A percentile compares a stretch with the other conserved stretches of the same genome.
These are phyloP conservation scores for Timandra comae DNA, from an alignment of 2,888 invertebrate genomes.

Conservation along the genomic window DNA sequence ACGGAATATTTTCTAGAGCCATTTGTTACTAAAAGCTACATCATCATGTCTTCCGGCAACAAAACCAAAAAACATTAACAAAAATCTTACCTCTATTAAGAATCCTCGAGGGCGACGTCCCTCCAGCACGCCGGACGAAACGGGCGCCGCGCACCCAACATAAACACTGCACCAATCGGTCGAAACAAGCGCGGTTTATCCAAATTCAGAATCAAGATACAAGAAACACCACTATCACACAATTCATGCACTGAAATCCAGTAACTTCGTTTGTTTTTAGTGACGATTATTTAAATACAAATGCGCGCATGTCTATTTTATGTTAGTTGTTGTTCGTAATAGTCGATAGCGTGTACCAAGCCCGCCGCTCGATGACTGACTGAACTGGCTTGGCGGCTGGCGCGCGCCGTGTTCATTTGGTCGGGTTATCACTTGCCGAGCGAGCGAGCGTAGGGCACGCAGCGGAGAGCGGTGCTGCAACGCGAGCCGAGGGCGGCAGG, in stretches of 20 bases:
- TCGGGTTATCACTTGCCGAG: constrained; percentile 32
- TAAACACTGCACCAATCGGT: constrained; percentile 72
- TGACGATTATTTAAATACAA: constrained; percentile 50
- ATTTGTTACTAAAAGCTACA: too few relatives aligned
- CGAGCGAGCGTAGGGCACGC: constrained; percentile 21
- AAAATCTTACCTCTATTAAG: constrained; percentile 58
- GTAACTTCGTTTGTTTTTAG: constrained; percentile 59
- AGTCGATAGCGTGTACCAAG: constrained; percentile 31
- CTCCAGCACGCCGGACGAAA: constrained; percentile 61
- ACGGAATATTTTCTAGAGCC: too few relatives aligned
- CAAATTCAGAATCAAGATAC: constrained; percentile 30
- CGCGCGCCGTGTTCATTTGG: constrained; percentile 40
- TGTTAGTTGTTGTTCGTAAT: constrained; percentile 26
- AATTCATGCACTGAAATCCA: constrained; percentile 65
- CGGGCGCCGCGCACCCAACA: constrained; percentile 66
- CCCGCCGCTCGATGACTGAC: constrained; percentile 71
- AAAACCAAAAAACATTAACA: constrained; percentile 35
- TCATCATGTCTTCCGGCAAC: constrained; percentile 10
- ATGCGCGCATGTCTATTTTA: constrained; percentile 61
- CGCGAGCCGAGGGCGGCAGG: constrained; percentile 25
- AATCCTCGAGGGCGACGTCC: constrained; percentile 70
- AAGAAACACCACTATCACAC: constrained; percentile 56
- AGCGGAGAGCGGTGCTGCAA: constrained; percentile 25
- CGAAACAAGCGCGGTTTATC: constrained; percentile 47
- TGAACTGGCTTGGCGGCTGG: constrained; percentile 35